A percentile compares a stretch with the other conserved stretches of the same genome.
These are phyloP conservation scores for Scarus forsteni DNA, from an alignment of 2,797 vertebrate species.

Conservation along the genomic window DNA sequence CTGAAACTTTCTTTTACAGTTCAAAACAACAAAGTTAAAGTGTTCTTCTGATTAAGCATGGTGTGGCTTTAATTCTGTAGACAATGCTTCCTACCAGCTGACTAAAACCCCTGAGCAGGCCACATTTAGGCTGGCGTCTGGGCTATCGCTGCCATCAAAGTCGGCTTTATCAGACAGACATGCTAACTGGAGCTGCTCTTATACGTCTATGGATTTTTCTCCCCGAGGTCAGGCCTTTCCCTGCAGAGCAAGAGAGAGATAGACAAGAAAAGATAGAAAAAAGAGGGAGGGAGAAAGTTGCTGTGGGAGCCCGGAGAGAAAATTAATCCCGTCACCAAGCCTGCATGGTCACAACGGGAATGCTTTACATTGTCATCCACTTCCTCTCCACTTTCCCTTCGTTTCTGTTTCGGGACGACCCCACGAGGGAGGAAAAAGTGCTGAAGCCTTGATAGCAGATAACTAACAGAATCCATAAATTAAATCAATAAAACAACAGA, in stretches of 20 bases:
- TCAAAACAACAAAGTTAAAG: constrained; percentile 53
- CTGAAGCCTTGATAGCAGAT: constrained; percentile 73
- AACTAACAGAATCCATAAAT: constrained; percentile 80
- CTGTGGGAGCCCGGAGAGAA: constrained; percentile 63
- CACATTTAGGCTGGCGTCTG: constrained; percentile 86
- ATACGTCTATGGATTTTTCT: constrained; percentile 85
- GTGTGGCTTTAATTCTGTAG: constrained; percentile 76
- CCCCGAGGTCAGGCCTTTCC: constrained; percentile 72
- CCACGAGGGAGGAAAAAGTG: constrained; percentile 66
- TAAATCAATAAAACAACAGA: constrained; percentile 76
- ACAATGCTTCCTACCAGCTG: constrained; percentile 80
- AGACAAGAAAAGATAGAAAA: constrained; percentile 21
- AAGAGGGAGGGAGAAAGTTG: constrained; percentile 46
- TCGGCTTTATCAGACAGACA: constrained; percentile 84
- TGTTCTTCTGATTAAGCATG: constrained; percentile 28
- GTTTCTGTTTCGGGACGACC: constrained; percentile 74
- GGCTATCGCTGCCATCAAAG: constrained; percentile 87
- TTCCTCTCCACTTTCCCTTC: constrained; percentile 77
- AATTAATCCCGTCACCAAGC: constrained; percentile 75
- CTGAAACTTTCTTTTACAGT: constrained; percentile 50
- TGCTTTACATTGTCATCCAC: constrained; percentile 79
- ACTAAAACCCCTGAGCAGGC: constrained; percentile 79
- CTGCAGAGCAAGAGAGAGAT: constrained; percentile 42
- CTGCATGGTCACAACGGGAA: constrained; percentile 73
- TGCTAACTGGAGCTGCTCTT: constrained; percentile 82